Evolutionary conservation across 2,888 invertebrate species (phyloP), one percentile per base, ranked within the genome.

Genomic region (Lepidocyrtinus sp.): DNA sequence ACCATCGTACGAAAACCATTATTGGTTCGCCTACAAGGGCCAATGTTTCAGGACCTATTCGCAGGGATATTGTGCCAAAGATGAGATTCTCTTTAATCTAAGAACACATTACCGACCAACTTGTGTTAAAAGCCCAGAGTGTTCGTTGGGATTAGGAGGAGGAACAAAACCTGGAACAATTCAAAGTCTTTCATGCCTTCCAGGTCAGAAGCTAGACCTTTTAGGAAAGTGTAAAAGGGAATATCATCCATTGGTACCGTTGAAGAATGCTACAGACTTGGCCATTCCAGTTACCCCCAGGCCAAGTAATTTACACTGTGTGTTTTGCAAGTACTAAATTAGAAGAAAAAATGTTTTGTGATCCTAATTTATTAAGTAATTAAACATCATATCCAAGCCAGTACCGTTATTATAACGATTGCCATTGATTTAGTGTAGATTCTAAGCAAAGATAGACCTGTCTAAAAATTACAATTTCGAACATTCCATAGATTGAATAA

Each of bases 61-160:
- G 0, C 75, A 73, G 21, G 83, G 83, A 0, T 78, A 75, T 27
- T 83, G 83, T 45, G 27, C 64, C 1, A 22, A 61, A n/a, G 70
- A 83, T 22, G 79, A 83, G 25, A 79, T 81, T 45, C 78, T 83
- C 5, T 83, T 83, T 45, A 84, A 85, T 59, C 70, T 78, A 61
- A 68, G 65, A 12, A 82, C 68, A 0, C 84, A 86, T 27, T 84
- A 81, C 45, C 73, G 85, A 46, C 86, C 86, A 1, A 84, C 78
- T 1, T 86, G 86, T 59, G 69, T 77, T 24, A 64, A 70, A 19
- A 21, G 17, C 7, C 36, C 80, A 1, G 68, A 67, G 1, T 85
- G 85, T 62, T 26, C 19, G 1, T 15, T 22, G 45, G 45, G 36
- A 17, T 17, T 62, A 0, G 15, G 5, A 2, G 5, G 5, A 17